phyloP scores from a whole-genome alignment of 2,113 vertebrate genomes.

The Hydrochoerus hydrochaeris region DNA sequence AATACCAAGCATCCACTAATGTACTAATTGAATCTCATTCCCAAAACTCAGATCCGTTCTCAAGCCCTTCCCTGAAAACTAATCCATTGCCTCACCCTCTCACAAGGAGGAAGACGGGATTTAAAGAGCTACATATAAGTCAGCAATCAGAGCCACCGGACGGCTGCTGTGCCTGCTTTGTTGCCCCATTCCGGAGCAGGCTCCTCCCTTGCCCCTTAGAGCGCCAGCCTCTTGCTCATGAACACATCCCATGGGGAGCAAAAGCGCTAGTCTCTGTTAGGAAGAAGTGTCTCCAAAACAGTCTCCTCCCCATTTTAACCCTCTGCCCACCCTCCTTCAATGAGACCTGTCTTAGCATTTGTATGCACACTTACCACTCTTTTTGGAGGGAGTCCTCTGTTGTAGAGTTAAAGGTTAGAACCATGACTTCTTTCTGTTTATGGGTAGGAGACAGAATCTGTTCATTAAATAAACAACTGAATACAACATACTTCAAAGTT shows the following conservation, averaged over 20 bases:
- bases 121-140: too few species aligned
- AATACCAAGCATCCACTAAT: background rate
- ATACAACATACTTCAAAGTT: background rate
- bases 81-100: background rate
- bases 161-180: too few species aligned
- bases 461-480: background rate
- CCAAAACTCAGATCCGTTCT: background rate
- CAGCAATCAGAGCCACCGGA: background rate
- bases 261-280: background rate
- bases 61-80: background rate
- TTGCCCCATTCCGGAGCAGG: fast-evolving
- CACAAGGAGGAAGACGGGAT: background rate
- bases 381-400: background rate
- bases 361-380: background rate
- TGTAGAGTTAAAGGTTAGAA: background rate
- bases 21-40: background rate
- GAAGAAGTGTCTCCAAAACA: background rate
- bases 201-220: background rate
- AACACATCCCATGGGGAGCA: too few species aligned
- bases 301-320: fast-evolving
- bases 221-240: background rate
- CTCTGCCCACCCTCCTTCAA: background rate
- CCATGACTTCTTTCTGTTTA: background rate
- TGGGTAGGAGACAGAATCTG: background rate
- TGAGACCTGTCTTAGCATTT: background rate